A percentile compares a stretch with the other conserved stretches of the same genome.
These are phyloP conservation scores for Galeopsomyia nigrocyanea DNA, from an alignment of 2,888 invertebrate species.

Conservation along the genomic window DNA sequence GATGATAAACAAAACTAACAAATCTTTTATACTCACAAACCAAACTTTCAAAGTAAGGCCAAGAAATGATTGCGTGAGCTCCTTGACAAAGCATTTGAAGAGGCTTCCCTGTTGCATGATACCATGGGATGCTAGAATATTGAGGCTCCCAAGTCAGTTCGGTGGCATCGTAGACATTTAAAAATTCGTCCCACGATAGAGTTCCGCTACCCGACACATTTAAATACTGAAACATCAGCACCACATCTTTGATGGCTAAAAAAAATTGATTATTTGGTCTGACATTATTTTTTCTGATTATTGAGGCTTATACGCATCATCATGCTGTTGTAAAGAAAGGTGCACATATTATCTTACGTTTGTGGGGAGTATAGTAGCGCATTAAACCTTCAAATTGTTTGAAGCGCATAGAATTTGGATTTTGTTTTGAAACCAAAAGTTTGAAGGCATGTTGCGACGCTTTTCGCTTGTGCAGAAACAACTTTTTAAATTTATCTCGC, in stretches of 20 bases:
- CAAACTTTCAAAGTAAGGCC: conserved; percentile 81
- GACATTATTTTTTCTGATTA: too few relatives aligned
- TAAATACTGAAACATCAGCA: conserved; percentile 85
- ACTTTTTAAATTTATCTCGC: conserved; percentile 86
- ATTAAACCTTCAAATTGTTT: conserved; percentile 86
- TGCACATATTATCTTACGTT: conserved; percentile 36
- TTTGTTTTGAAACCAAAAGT: conserved; percentile 82
- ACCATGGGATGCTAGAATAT: conserved; percentile 81
- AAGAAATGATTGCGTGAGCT: conserved; percentile 75
- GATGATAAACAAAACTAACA: not conserved
- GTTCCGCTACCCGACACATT: conserved; percentile 78
- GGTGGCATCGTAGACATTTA: conserved; percentile 79
- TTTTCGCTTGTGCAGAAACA: conserved; percentile 84
- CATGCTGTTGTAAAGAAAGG: too few relatives aligned
- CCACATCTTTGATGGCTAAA: conserved; percentile 79
- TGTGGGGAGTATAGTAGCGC: conserved; percentile 81
- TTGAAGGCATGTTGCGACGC: conserved; percentile 87
- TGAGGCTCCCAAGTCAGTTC: conserved; percentile 83
- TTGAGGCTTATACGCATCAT: too few relatives aligned
- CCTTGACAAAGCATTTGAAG: conserved; percentile 75
- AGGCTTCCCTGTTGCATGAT: conserved; percentile 74
- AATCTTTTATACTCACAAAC: conserved; percentile 74
- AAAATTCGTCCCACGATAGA: conserved; percentile 81
- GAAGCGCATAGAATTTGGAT: conserved; percentile 77
- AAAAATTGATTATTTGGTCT: conserved; percentile 5